phyloP scores from a whole-genome alignment of 2,797 vertebrate species.

The Pangasius mekongensis region DNA sequence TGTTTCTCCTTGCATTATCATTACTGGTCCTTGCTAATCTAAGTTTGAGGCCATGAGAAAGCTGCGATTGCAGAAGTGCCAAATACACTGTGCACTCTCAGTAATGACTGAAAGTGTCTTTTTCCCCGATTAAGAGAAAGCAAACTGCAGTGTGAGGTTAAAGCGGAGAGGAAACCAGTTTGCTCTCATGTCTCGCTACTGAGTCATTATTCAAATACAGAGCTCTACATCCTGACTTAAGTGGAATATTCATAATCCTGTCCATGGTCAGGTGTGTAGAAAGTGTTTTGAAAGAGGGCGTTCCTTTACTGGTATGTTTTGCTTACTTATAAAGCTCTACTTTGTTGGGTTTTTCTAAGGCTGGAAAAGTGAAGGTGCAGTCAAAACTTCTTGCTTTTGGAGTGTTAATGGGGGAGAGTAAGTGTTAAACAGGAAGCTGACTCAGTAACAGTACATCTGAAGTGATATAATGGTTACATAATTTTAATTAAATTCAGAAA shows the following conservation, averaged over 20 bases:
- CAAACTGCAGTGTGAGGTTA: neutral
- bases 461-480: neutral
- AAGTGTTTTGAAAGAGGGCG: slow-evolving; percentile 29
- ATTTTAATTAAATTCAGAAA: neutral
- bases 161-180: slow-evolving; percentile 30
- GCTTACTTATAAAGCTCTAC: slow-evolving; percentile 17
- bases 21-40: slow-evolving; percentile 32
- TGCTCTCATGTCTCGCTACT: slow-evolving; percentile 11
- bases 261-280: slow-evolving; percentile 7
- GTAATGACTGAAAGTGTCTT: neutral
- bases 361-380: slow-evolving; percentile 36
- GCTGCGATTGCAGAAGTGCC: neutral
- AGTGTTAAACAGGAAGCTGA: slow-evolving; percentile 29
- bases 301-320: slow-evolving; percentile 24
- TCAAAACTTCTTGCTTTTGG: slow-evolving; percentile 30
- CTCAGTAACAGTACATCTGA: slow-evolving; percentile 13
- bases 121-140: slow-evolving; percentile 9
- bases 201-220: slow-evolving; percentile 30
- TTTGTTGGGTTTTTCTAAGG: slow-evolving; percentile 22
- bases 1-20: slow-evolving; percentile 40
- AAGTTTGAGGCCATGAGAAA: slow-evolving; percentile 17
- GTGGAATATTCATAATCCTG: slow-evolving; percentile 15
- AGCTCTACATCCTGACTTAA: slow-evolving; percentile 37
- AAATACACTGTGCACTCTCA: neutral
- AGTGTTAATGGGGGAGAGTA: neutral